Conservation (phyloP, 1,140 invertebrate genomes). For the Solen grandis region DNA sequence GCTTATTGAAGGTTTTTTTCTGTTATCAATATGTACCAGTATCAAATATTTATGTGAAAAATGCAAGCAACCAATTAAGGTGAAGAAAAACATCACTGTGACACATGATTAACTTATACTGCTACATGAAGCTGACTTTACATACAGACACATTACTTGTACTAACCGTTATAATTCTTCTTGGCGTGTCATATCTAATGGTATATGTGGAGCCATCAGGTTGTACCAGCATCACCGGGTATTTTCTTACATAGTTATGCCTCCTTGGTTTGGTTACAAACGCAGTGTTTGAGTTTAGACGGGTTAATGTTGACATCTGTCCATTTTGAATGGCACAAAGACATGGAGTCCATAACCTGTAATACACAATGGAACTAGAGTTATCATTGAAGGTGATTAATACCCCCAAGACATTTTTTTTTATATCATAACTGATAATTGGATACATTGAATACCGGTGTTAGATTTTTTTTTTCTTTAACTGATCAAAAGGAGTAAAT, state of each 20-base stretch:
- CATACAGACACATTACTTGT: no score
- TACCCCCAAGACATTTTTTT: background rate
- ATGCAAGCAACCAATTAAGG: no score
- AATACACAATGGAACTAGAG: background rate
- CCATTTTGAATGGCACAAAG: slow-evolving; percentile 1
- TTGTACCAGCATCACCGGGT: slow-evolving; percentile 88
- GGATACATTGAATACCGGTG: no score
- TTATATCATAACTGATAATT: background rate
- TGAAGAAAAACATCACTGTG: no score
- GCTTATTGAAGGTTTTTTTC: no score
- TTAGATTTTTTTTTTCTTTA: no score
- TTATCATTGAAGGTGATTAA: no score
- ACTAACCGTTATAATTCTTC: slow-evolving; percentile 90
- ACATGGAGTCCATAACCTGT: background rate
- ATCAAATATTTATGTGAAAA: no score
- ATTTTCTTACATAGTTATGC: slow-evolving; percentile 86
- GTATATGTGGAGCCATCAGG: slow-evolving; percentile 92
- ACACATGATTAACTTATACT: no score
- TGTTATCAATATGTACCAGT: no score
- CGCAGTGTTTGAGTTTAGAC: slow-evolving; percentile 85
- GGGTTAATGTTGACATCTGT: slow-evolving; percentile 17
- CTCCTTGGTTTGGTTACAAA: slow-evolving; percentile 87
- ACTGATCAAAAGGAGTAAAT: no score
- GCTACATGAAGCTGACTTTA: no score
- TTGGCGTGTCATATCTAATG: slow-evolving; percentile 90